Base-by-base conservation (phyloP, 1,140 invertebrate species). In the Brachionus angularis region DNA sequence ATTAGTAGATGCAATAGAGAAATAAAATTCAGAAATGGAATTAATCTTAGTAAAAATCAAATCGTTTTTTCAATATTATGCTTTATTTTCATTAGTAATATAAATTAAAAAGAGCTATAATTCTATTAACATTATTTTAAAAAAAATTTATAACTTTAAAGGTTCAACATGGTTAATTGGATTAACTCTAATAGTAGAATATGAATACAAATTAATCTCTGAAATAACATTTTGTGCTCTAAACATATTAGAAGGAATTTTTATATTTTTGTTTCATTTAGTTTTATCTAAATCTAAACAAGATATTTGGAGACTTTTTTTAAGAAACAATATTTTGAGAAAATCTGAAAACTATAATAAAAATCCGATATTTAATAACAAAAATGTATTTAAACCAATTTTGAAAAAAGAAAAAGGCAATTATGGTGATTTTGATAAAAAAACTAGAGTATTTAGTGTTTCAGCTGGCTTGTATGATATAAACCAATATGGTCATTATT, bases 161-260 rank as follows among this genome's bases (percentile, higher is more conserved):
- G 53, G 33, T 12, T 36, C 34, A 58, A 58, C 53, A 58, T 58
- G 53, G 53, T 39, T 58, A 39, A 8, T 55, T 5, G 31, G 33
- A 23, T 10, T 82, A 16, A 82, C 82, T 14, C 74, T 81, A 5
- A 73, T 83, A 36, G 79, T 81, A 5, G 74, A 84, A 10, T 79
- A 80, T 49, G 74, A 76, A 29, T 73, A 77, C 1, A 73, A 77
- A 42, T 42, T 83, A 0, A 72, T 78, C n/a, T 81, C 83, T 49
- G 77, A 81, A 42, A 84, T 84, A 72, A 62, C 83, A n/a, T 83
- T 83, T 75, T 81, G 80, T 71, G 76, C 84, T 14, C 70, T 76
- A 33, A 83, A 79, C 73, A 80, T 80, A n/a, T 72, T 81, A 0
- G 82, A 85, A 77, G 84, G 84, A 3, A 80, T 85, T 52, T 80